Evolutionary conservation across 92 coral and sea anemone genomes (phyloP).

Genomic region (Umimayanthus kanabou): DNA sequence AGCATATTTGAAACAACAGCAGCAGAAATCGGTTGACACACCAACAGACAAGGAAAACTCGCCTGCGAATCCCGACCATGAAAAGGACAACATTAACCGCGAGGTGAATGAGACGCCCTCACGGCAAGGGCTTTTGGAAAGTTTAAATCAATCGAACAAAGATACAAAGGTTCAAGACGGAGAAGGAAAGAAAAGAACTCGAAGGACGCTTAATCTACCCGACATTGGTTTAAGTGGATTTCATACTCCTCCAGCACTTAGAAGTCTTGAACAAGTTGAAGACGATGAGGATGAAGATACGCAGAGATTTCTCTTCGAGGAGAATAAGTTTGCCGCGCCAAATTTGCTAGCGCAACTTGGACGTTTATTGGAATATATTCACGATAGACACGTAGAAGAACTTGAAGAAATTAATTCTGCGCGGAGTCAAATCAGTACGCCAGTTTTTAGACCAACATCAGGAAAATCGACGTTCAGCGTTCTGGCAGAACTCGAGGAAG

Average conservation of each 20-base stretch:
- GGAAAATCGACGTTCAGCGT: constrained; percentile 37
- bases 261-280: constrained; percentile 77
- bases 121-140: constrained; percentile 38
- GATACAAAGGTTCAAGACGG: constrained; percentile 62
- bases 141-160: constrained; percentile 45
- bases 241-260: constrained; percentile 57
- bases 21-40: constrained; percentile 69
- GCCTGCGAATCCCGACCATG: constrained; percentile 7
- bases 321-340: constrained; percentile 96
- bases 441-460: constrained; percentile 39
- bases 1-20: constrained; percentile 91
- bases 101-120: constrained; percentile 9
- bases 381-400: constrained; percentile 80
- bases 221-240: constrained; percentile 61
- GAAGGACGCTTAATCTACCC: constrained; percentile 59
- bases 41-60: constrained; percentile 27
- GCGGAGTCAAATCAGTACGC: constrained; percentile 55
- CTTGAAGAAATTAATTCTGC: constrained; percentile 70
- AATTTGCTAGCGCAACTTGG: constrained; percentile 92
- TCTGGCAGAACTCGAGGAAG: constrained; percentile 36
- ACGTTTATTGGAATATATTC: constrained; percentile 78
- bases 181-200: constrained; percentile 48
- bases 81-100: too few species aligned
- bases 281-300: constrained; percentile 98
- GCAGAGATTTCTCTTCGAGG: constrained; percentile 93